Evolutionary conservation across 2,797 vertebrate species (phyloP).

Genomic region (Mus spretus): DNA sequence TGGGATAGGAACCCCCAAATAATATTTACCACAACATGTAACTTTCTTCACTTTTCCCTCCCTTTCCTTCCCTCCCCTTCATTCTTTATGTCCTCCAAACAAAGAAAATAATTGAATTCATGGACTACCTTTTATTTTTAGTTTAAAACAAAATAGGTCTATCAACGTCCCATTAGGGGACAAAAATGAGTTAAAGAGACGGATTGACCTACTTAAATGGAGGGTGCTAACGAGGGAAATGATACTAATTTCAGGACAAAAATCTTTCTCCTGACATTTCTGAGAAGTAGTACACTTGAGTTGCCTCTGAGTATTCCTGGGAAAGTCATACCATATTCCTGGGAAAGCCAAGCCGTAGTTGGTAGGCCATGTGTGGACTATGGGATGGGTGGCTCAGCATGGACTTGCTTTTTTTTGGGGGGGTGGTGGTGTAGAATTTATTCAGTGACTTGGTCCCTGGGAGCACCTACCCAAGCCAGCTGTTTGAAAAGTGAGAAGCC

Average conservation of each 20-base stretch:
- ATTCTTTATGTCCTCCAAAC: background rate
- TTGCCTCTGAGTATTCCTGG: background rate
- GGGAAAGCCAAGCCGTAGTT: background rate
- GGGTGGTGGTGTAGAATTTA: conserved; percentile 7
- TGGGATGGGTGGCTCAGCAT: background rate
- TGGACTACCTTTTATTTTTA: conserved; percentile 14
- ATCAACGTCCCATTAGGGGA: background rate
- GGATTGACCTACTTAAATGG: background rate
- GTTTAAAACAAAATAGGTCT: conserved; percentile 35
- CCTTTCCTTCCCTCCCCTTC: no score
- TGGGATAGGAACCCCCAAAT: background rate
- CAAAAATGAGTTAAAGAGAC: background rate
- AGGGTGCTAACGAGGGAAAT: background rate
- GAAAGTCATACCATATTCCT: background rate
- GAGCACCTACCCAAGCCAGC: conserved; percentile 28
- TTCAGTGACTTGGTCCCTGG: conserved; percentile 47
- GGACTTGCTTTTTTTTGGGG: background rate
- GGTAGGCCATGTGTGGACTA: background rate
- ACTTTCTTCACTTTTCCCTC: background rate
- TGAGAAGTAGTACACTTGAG: background rate
- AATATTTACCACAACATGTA: background rate
- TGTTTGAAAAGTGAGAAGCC: conserved; percentile 41
- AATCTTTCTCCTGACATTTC: background rate
- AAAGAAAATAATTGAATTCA: conserved; percentile 13
- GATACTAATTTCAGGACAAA: background rate